Conservation (phyloP, 2,888 invertebrate species). For the Synanthedon myopaeformis region DNA sequence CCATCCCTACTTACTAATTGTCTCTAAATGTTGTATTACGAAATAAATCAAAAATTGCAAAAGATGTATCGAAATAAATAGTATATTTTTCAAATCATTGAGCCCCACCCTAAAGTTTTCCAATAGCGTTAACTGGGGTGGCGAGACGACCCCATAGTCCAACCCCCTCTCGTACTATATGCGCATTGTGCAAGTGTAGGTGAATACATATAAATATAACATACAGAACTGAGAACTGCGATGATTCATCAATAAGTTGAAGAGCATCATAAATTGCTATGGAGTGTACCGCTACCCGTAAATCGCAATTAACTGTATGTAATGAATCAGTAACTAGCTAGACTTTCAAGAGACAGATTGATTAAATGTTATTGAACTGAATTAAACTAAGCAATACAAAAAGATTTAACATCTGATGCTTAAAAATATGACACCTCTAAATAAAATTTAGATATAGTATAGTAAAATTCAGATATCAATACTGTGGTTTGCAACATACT, state of each 20-base stretch:
- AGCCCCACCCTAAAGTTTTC: slow-evolving; percentile 43
- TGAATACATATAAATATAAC: slow-evolving; percentile 21
- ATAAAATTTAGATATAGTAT: too few species aligned
- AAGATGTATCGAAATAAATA: too few species aligned
- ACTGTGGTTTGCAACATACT: too few species aligned
- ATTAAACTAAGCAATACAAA: too few species aligned
- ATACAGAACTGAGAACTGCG: slow-evolving; percentile 3
- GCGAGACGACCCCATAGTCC: slow-evolving; percentile 27
- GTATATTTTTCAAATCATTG: slow-evolving; percentile 17
- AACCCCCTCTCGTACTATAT: slow-evolving; percentile 27
- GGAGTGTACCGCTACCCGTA: background rate
- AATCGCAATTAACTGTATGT: background rate
- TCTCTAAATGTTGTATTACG: background rate
- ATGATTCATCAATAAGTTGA: background rate
- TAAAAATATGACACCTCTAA: too few species aligned
- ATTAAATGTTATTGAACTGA: too few species aligned
- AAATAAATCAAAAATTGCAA: background rate
- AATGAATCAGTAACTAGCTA: too few species aligned
- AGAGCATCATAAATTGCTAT: background rate
- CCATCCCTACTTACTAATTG: too few species aligned
- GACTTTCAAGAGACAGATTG: too few species aligned
- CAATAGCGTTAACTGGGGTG: slow-evolving; percentile 39
- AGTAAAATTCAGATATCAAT: too few species aligned
- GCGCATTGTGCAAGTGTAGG: slow-evolving; percentile 24
- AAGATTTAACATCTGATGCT: too few species aligned